Evolutionary conservation across 2,113 vertebrate genomes (phyloP), one percentile per base, ranked within the genome.

Genomic region (Stercorarius parasiticus): DNA sequence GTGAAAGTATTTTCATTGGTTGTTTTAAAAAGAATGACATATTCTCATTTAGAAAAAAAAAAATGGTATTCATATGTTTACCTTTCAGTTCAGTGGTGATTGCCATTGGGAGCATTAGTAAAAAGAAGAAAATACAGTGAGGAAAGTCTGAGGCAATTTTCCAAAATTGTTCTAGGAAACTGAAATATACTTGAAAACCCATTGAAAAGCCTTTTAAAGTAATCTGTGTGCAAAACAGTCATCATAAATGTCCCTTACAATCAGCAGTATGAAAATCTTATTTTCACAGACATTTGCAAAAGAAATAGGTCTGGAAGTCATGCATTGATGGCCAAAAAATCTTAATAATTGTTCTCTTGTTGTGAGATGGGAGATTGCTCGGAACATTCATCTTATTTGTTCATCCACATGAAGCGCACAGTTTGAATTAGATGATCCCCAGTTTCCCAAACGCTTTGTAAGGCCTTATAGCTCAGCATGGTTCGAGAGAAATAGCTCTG

Each of bases 131-230:
- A 97, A 90, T 78, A 65, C 32, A 95, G 11, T 82, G 45, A n/a
- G 90, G 81, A 53, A 83, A 94, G 27, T 77, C 40, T 16, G 10
- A 95, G 22, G 43, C 38, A 85, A 59, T 94, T 90, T 94, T 91
- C 21, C 18, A 86, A 29, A 88, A 95, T 83, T 80, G 25, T 82
- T 86, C 65, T 49, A 43, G 38, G 71, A 95, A 90, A 93, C 55
- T 42, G 76, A 94, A 92, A 50, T 67, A 59, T 17, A 29, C 55
- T 82, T 82, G 29, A 23, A 87, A 82, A 71, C 38, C 30, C 52
- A 59, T 86, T 87, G 61, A 92, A 88, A 94, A 94, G 32, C 76
- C 32, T 95, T 95, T 95, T 79, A 47, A 90, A 91, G 20, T 93
- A 87, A 88, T 91, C 72, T 87, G 8, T 95, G 34, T 96, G 56